Percentiles rank a stretch among this genome's conserved stretches.
phyloP scores from a whole-genome alignment of 23 tunicate genomes.

The Ciona savignyi region DNA sequence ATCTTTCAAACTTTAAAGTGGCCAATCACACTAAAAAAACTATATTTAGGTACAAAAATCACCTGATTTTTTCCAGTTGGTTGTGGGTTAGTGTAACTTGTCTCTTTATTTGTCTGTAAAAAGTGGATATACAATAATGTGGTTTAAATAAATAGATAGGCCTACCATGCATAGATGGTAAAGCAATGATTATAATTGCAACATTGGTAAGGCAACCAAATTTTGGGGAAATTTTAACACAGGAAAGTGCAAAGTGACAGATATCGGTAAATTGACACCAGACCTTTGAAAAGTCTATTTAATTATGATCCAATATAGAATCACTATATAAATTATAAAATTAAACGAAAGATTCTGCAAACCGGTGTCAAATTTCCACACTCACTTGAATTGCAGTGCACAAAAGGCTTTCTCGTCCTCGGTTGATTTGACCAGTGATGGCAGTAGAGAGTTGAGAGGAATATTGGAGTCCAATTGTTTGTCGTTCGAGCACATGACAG shows the following conservation, averaged over 20 bases:
- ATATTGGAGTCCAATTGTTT: background rate
- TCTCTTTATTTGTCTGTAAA: background rate
- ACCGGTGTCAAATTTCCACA: background rate
- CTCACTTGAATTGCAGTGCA: constrained; percentile 34
- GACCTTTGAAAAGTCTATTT: no score
- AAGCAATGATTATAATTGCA: no score
- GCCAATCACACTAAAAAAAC: background rate
- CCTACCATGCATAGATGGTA: no score
- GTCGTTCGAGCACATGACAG: background rate
- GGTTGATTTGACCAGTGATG: constrained; percentile 26
- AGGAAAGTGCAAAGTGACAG: no score
- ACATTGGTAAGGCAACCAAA: no score
- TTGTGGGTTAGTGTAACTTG: constrained; percentile 67
- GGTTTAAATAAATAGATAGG: no score
- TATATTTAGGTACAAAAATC: background rate
- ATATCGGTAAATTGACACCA: no score
- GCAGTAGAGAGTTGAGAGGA: constrained; percentile 12
- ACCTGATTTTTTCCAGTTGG: constrained; percentile 88
- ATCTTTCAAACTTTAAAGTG: background rate
- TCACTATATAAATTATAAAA: no score
- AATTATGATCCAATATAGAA: no score
- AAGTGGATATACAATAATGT: no score
- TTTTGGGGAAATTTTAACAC: no score
- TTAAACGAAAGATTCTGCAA: no score
- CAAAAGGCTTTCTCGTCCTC: constrained; percentile 25